phyloP scores from a whole-genome alignment of 2,888 invertebrate species.

The Drosophila vallismaia region DNA sequence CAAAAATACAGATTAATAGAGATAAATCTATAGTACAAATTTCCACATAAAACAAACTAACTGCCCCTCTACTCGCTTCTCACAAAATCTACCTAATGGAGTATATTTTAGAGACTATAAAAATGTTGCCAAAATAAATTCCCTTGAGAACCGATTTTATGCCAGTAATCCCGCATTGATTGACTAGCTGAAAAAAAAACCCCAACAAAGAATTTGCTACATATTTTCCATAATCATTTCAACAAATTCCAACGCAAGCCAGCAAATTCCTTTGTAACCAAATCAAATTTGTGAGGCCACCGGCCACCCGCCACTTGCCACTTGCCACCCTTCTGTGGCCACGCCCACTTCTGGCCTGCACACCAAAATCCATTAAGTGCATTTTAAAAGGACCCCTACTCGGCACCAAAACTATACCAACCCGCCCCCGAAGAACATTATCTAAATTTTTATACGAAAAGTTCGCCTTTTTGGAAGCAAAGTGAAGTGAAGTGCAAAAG shows the following conservation, averaged over 20 bases:
- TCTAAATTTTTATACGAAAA: conserved; percentile 76
- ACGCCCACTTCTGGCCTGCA: conserved; percentile 53
- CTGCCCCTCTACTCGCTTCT: background rate
- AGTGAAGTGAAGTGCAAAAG: conserved; percentile 75
- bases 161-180: conserved; percentile 8
- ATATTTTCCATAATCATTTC: conserved; percentile 18
- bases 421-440: conserved; percentile 50
- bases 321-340: conserved; percentile 34
- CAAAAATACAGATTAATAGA: too few species aligned
- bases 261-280: conserved; percentile 37
- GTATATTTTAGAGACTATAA: background rate
- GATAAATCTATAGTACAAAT: too few species aligned
- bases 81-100: background rate
- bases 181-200: background rate
- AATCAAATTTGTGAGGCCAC: conserved; percentile 31
- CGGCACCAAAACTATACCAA: too few species aligned
- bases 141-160: background rate
- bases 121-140: background rate
- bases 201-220: background rate
- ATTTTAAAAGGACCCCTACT: conserved; percentile 24
- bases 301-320: background rate
- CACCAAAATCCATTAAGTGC: conserved; percentile 38
- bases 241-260: conserved; percentile 13
- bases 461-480: conserved; percentile 38
- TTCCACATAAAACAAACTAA: too few species aligned